Percentiles rank a stretch among this genome's conserved stretches.
phyloP scores from a whole-genome alignment of 2,797 vertebrate species.

The Todus mexicanus region DNA sequence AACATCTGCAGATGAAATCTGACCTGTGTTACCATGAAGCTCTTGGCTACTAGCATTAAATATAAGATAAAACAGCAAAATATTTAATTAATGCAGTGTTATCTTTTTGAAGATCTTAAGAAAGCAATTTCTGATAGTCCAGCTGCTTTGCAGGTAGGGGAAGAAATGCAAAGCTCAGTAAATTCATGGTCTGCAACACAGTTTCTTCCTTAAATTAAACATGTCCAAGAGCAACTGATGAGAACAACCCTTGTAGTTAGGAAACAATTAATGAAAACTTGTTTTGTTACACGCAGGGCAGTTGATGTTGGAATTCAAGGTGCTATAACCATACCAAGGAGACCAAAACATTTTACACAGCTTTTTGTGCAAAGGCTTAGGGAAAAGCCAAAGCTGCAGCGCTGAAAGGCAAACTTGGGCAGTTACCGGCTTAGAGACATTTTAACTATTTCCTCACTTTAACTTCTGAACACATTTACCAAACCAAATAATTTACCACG shows the following conservation, averaged over 20 bases:
- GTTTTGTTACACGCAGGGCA: not conserved
- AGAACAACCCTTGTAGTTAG: not conserved
- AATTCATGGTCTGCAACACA: not conserved
- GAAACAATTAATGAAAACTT: not conserved
- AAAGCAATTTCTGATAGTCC: not conserved
- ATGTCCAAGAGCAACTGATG: not conserved
- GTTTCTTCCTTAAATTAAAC: not conserved
- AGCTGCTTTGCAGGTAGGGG: not conserved
- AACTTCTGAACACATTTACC: not conserved
- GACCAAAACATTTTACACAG: not conserved
- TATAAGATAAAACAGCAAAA: not conserved
- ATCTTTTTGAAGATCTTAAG: not conserved
- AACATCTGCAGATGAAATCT: not conserved
- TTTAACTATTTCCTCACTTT: not conserved
- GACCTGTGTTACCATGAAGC: not conserved
- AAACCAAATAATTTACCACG: not conserved
- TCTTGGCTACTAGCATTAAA: not conserved
- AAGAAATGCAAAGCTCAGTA: not conserved
- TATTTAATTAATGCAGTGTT: not conserved
- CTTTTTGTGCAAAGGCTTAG: not conserved
- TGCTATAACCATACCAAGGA: not conserved
- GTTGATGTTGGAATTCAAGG: not conserved
- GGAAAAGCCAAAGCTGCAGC: not conserved
- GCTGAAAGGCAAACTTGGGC: slow-evolving; percentile 8
- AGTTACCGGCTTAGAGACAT: not conserved